A percentile compares a stretch with the other conserved stretches of the same genome.
phyloP scores from a whole-genome alignment of 1,140 invertebrate species.

The Microplitis mediator region DNA sequence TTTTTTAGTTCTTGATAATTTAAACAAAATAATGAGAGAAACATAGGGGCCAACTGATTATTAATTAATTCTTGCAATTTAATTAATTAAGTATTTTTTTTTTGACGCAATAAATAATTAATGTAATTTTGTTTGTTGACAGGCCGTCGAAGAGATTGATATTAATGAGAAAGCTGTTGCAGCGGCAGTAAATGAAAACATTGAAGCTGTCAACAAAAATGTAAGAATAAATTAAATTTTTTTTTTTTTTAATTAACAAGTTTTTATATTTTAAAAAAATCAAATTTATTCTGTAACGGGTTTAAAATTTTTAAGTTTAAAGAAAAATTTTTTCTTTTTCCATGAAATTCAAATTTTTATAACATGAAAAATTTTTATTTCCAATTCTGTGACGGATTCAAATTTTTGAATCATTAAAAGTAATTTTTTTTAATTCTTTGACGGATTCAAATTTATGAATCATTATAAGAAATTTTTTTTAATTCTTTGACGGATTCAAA shows the following conservation, averaged over 20 bases:
- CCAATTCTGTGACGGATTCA: too few species aligned
- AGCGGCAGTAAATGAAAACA: constrained; percentile 55
- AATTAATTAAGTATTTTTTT: not conserved
- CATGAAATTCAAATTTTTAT: too few species aligned
- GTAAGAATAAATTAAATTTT: constrained; percentile 41
- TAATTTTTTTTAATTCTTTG: too few species aligned
- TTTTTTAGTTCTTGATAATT: constrained; percentile 14
- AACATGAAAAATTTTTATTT: too few species aligned
- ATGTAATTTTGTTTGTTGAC: constrained; percentile 30
- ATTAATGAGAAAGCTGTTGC: constrained; percentile 59
- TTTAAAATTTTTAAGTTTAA: too few species aligned
- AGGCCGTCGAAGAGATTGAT: constrained; percentile 58
- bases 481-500: too few species aligned
- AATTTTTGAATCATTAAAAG: too few species aligned
- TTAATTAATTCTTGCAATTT: not conserved
- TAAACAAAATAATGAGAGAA: not conserved
- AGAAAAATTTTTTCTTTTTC: too few species aligned
- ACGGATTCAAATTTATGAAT: too few species aligned
- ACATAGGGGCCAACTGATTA: not conserved
- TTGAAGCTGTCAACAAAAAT: constrained; percentile 55
- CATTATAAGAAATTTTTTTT: too few species aligned
- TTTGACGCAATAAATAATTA: not conserved
- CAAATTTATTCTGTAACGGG: too few species aligned
- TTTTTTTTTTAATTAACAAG: not conserved
- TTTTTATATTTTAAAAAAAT: too few species aligned